Evolutionary conservation across 2,888 invertebrate genomes (phyloP), one percentile per base, ranked within the genome.

Genomic region (Perithous albicinctus): DNA sequence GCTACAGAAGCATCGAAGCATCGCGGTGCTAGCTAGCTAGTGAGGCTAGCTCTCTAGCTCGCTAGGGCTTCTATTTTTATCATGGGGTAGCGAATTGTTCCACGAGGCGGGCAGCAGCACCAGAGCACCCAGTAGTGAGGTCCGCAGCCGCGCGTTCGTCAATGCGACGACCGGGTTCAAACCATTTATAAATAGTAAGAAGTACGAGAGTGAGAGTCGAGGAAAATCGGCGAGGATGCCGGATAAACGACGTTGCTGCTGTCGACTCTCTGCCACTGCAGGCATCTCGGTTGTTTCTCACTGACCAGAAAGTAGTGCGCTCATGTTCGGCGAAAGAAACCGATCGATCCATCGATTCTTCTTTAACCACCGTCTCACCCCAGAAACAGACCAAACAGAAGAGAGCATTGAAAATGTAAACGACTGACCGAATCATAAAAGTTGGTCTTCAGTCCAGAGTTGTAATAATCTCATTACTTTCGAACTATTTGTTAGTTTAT

Each of bases 1-100:
- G 48, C 67, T 51, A 23, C 38, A 41, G 38, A 63, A 63, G 32
- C 59, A 63, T 63, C 63, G 38, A 63, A 63, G 63, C 59, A 35
- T 38, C 35, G 59, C 35, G 35, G 59, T 61, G 80, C 32, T 73
- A 78, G 82, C 80, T 80, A 67, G 80, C 78, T 76, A 70, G 74
- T 78, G 66, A 61, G 72, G 83, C 82, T 78, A 81, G 80, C 86
- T 88, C 88, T 89, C 90, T 90, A 88, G 90, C 89, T 89, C 85
- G 88, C 89, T 89, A 89, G 89, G 89, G 90, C 89, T 89, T 90
- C 92, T 92, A 92, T 92, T 92, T 92, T 91, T 92, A 92, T 85
- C 91, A 91, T 91, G 91, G 91, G 91, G 91, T 91, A 88, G 84
- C 83, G 89, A 90, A 92, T 92, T 91, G 91, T 92, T 92, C 89